These are phyloP conservation scores for Phytoseiulus persimilis DNA, from an alignment of 2,888 invertebrate species.

Conservation along the genomic window DNA sequence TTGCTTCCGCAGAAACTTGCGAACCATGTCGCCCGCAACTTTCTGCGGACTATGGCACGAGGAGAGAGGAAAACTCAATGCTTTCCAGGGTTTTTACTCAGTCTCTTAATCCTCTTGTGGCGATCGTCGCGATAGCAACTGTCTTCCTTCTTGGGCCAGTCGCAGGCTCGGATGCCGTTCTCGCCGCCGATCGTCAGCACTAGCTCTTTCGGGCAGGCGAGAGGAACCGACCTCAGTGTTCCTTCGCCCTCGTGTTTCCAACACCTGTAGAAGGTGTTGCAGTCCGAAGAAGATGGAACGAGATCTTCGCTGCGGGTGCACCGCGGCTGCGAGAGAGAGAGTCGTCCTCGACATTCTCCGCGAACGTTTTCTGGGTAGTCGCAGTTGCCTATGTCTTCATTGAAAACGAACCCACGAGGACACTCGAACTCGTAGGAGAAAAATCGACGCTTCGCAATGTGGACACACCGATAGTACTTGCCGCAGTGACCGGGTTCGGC, in stretches of 20 bases:
- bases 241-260: not conserved
- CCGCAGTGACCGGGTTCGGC: not conserved
- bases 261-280: constrained; percentile 7
- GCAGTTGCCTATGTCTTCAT: constrained; percentile 21
- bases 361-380: constrained; percentile 31
- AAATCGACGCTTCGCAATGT: not conserved
- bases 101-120: not conserved
- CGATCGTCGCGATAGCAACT: constrained; percentile 22
- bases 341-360: not conserved
- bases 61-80: not conserved
- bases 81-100: not conserved
- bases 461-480: constrained; percentile 21
- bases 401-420: constrained; percentile 27
- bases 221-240: not conserved
- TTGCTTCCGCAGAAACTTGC: no score
- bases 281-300: not conserved
- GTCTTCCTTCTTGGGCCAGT: constrained; percentile 7
- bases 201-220: constrained; percentile 13
- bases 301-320: not conserved
- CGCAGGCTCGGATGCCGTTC: not conserved
- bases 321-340: not conserved
- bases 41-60: not conserved
- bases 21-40: no score
- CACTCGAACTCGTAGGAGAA: constrained; percentile 18
- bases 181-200: not conserved